These are phyloP conservation scores for Sus scrofa DNA, from an alignment of 2,113 vertebrate species.

Conservation along the genomic window DNA sequence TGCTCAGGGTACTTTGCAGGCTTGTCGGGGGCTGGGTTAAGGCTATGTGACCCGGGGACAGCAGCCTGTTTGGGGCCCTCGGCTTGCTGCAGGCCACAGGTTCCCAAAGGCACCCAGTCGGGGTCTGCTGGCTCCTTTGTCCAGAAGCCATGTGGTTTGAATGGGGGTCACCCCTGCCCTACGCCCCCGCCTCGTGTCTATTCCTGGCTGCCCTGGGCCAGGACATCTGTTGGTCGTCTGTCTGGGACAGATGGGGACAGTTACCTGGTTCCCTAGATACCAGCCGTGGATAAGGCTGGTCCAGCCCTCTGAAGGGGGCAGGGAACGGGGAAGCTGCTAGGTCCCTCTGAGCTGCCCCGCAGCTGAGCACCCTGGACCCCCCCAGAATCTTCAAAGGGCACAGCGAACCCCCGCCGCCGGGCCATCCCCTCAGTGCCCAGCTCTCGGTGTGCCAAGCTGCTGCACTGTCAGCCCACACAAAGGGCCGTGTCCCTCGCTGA, in stretches of 20 bases:
- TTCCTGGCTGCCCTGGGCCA: background rate
- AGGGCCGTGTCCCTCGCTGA: background rate
- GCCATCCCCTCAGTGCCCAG: rapidly evolving
- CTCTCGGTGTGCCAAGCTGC: rapidly evolving
- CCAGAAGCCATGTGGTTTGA: background rate
- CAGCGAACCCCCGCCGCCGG: rapidly evolving
- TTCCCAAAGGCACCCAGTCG: background rate
- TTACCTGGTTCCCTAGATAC: too few relatives aligned
- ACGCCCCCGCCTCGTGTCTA: background rate
- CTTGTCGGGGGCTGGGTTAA: too few relatives aligned
- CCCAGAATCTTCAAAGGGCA: background rate
- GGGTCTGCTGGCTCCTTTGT: background rate
- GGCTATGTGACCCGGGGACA: too few relatives aligned
- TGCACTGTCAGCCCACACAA: rapidly evolving
- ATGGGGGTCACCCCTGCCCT: too few relatives aligned
- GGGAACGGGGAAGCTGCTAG: too few relatives aligned
- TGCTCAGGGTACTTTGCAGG: background rate
- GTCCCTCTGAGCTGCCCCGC: rapidly evolving
- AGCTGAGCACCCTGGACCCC: background rate
- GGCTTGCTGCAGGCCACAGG: too few relatives aligned
- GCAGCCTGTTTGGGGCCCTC: rapidly evolving
- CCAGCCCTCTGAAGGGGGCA: too few relatives aligned
- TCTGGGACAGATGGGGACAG: background rate
- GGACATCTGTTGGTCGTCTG: background rate
- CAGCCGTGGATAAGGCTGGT: rapidly evolving